phyloP scores from a whole-genome alignment of 2,797 vertebrate species.

The Garrulus glandarius region DNA sequence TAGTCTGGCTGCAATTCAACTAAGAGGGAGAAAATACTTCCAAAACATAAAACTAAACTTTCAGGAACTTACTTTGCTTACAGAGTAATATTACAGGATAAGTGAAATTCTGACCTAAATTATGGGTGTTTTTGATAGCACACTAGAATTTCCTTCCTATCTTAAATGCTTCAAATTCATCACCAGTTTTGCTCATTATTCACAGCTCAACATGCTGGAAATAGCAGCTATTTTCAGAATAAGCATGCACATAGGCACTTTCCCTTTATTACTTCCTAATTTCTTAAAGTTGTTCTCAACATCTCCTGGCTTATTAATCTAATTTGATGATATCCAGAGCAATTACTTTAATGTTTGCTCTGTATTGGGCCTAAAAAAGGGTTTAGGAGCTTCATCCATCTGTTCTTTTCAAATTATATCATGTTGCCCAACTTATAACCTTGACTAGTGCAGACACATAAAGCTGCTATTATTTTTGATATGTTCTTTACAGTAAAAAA shows the following conservation, averaged over 20 bases:
- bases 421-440: not conserved
- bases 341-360: not conserved
- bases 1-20: not conserved
- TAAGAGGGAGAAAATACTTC: not conserved
- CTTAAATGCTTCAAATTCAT: not conserved
- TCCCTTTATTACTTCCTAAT: not conserved
- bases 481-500: not conserved
- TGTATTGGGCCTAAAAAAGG: not conserved
- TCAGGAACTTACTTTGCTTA: not conserved
- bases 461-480: not conserved
- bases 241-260: not conserved
- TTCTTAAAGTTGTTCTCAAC: not conserved
- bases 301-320: not conserved
- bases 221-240: not conserved
- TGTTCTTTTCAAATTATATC: not conserved
- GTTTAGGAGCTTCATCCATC: not conserved
- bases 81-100: not conserved
- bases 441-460: not conserved
- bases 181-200: not conserved
- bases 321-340: not conserved
- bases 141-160: not conserved
- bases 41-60: not conserved
- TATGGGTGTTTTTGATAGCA: fast-evolving
- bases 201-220: not conserved
- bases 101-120: not conserved